phyloP scores from a whole-genome alignment of 2,888 invertebrate species.

The Rhodophaea formosa region DNA sequence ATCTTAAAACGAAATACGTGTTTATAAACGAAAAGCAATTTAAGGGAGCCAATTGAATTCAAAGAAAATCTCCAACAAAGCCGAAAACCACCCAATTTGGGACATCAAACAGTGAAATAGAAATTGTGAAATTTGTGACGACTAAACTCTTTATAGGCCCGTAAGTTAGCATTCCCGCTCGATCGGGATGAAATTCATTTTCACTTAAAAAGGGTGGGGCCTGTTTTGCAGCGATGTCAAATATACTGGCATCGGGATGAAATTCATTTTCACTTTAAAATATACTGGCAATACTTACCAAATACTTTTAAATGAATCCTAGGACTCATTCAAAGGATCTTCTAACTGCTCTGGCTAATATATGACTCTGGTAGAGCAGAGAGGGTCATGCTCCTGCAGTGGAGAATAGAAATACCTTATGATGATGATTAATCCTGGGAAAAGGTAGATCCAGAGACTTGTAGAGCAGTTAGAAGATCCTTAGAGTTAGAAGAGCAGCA shows the following conservation, averaged over 20 bases:
- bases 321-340: too few species aligned
- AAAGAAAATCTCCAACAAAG: conserved; percentile 35
- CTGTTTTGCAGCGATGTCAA: conserved; percentile 28
- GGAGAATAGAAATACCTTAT: too few species aligned
- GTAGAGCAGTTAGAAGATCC: too few species aligned
- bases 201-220: conserved; percentile 39
- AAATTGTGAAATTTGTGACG: conserved; percentile 50
- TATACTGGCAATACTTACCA: too few species aligned
- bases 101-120: conserved; percentile 46
- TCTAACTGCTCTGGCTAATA: too few species aligned
- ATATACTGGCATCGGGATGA: conserved; percentile 48
- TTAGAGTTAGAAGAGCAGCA: too few species aligned
- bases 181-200: conserved; percentile 54
- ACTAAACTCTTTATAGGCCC: conserved; percentile 52
- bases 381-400: too few species aligned
- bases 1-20: conserved; percentile 23
- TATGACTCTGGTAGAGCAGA: too few species aligned
- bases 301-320: too few species aligned
- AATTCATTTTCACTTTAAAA: conserved; percentile 52
- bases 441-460: too few species aligned
- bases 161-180: conserved; percentile 45
- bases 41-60: conserved; percentile 36
- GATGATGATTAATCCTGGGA: too few species aligned
- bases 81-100: conserved; percentile 41
- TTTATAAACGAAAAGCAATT: conserved; percentile 30